Conservation (phyloP, 2,113 vertebrate species). For the Gasterosteus aculeatus region DNA sequence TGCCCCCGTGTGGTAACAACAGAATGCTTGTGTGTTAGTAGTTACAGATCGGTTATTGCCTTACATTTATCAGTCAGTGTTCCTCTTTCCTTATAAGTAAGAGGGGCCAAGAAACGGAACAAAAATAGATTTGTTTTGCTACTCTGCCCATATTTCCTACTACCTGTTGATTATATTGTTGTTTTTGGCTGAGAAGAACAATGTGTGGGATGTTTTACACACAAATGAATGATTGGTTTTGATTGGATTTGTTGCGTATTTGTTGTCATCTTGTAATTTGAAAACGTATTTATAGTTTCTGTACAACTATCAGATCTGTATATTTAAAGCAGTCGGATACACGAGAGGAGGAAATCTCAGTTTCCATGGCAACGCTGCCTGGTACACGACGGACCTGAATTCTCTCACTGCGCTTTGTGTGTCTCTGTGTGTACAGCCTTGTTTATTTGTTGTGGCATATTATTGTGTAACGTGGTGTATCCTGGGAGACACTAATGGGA, state of each 20-base stretch:
- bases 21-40: background rate
- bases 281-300: background rate
- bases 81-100: background rate
- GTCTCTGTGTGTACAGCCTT: background rate
- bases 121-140: background rate
- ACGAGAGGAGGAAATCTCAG: conserved; percentile 39
- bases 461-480: background rate
- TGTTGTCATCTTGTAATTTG: background rate
- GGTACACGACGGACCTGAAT: conserved; percentile 34
- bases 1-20: conserved; percentile 60
- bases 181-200: background rate
- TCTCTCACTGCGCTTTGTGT: conserved; percentile 7
- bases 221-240: conserved; percentile 6
- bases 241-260: background rate
- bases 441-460: background rate
- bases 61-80: background rate
- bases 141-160: no score
- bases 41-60: background rate
- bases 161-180: background rate
- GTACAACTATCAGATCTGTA: background rate
- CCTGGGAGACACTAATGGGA: background rate
- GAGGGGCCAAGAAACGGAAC: background rate
- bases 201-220: background rate
- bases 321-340: background rate
- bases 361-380: conserved; percentile 72